Conservation (phyloP, 2,797 vertebrate species). For the Valencia hispanica region DNA sequence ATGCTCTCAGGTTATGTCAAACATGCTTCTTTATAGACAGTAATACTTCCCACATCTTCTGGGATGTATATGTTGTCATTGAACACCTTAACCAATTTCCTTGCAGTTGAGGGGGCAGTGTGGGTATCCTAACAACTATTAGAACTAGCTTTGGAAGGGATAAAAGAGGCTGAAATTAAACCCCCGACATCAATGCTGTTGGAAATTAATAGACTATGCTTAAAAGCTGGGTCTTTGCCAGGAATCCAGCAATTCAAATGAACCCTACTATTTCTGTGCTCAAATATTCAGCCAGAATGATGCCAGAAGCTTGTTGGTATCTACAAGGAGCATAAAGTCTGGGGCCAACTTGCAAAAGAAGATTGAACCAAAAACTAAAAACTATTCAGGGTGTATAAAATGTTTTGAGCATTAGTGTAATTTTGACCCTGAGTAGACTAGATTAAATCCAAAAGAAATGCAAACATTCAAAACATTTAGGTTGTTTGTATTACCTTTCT, state of each 20-base stretch:
- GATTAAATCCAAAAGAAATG: neutral
- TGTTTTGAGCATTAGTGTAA: neutral
- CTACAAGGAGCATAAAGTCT: neutral
- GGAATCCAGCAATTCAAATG: neutral
- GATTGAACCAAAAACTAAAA: neutral
- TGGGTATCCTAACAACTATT: neutral
- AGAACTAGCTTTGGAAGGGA: neutral
- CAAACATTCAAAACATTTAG: neutral
- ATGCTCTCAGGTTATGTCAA: neutral
- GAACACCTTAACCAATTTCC: neutral
- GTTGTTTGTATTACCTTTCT: no score
- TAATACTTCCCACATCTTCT: neutral
- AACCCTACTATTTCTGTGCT: neutral
- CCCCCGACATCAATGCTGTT: neutral
- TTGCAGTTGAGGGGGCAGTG: neutral
- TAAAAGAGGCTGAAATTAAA: neutral
- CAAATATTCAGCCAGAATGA: neutral
- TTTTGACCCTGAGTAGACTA: neutral
- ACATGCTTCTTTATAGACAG: neutral
- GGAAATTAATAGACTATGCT: neutral
- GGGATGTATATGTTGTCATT: neutral
- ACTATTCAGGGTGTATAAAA: neutral
- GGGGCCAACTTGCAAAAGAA: neutral
- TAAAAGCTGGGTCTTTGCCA: neutral
- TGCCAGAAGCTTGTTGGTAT: neutral